A percentile compares a stretch with the other conserved stretches of the same genome.
These are phyloP conservation scores for Taurulus bubalis DNA, from an alignment of 2,113 vertebrate species.

Conservation along the genomic window DNA sequence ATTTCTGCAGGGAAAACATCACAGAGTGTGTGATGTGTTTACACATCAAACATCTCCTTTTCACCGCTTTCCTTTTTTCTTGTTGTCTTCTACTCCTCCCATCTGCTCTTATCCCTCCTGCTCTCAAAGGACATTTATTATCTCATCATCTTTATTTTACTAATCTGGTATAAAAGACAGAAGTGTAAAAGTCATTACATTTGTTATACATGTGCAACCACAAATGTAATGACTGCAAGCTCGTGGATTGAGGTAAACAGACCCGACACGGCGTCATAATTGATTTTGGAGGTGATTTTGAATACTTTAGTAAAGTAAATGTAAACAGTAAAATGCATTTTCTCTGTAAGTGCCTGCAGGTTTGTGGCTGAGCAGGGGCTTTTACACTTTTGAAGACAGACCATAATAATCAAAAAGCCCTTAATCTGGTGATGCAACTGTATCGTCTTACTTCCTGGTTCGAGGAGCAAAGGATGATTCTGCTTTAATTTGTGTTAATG, in stretches of 20 bases:
- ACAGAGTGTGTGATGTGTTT: slow-evolving; percentile 64
- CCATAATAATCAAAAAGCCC: not conserved
- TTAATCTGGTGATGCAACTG: not conserved
- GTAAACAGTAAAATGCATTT: too few relatives aligned
- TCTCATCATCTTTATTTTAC: slow-evolving; percentile 13
- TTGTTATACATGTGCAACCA: slow-evolving; percentile 3
- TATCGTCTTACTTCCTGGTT: too few relatives aligned
- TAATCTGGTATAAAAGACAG: slow-evolving; percentile 14
- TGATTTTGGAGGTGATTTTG: too few relatives aligned
- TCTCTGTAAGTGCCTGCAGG: not conserved
- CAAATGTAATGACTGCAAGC: not conserved
- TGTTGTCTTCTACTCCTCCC: slow-evolving; percentile 31
- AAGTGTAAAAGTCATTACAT: slow-evolving; percentile 10
- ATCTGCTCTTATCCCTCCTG: slow-evolving; percentile 39
- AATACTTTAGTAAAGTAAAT: too few relatives aligned
- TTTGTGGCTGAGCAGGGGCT: not conserved
- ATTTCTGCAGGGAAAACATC: slow-evolving; percentile 69
- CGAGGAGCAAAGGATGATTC: not conserved
- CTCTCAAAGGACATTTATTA: slow-evolving; percentile 16
- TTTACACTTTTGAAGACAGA: not conserved
- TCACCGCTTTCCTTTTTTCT: slow-evolving; percentile 5
- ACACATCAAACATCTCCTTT: slow-evolving; percentile 77
- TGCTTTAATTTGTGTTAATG: not conserved
- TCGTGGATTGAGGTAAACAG: too few relatives aligned
- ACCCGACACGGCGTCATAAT: too few relatives aligned